Percentiles rank a stretch among this genome's conserved stretches.
Evolutionary conservation across 2,797 vertebrate species (phyloP).

Genomic region (Lepidocolaptes lacrymiger): DNA sequence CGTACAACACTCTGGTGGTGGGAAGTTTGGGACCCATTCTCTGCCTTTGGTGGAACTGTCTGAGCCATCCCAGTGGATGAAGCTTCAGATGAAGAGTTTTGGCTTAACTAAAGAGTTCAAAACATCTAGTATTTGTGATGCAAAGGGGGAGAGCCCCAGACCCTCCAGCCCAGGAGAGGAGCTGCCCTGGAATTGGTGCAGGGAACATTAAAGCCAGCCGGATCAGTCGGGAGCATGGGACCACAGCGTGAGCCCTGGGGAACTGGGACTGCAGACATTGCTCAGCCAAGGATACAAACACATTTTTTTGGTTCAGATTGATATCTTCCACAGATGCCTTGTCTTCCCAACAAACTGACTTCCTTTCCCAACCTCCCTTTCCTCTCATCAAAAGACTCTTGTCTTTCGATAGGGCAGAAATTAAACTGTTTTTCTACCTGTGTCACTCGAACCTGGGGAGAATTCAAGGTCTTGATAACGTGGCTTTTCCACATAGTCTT

Average conservation of each 20-base stretch:
- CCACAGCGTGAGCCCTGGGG: background rate
- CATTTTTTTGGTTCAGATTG: background rate
- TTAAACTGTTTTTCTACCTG: background rate
- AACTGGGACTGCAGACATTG: background rate
- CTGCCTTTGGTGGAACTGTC: background rate
- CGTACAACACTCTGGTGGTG: background rate
- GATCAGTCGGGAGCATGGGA: background rate
- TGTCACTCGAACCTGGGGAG: background rate
- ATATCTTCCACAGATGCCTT: slow-evolving; percentile 3
- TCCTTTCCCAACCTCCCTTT: background rate
- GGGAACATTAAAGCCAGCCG: background rate
- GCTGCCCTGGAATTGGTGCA: background rate
- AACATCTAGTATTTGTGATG: background rate
- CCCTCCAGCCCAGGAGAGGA: rapidly evolving
- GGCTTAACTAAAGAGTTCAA: background rate
- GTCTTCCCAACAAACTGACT: background rate
- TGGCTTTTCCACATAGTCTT: slow-evolving; percentile 6
- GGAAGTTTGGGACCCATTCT: background rate
- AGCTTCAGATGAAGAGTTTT: background rate
- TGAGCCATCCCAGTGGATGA: background rate
- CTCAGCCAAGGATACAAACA: background rate
- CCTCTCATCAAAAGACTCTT: background rate
- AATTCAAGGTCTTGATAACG: background rate
- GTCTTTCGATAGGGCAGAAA: background rate
- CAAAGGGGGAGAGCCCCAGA: background rate